These are phyloP conservation scores for Pithys albifrons DNA, from an alignment of 2,113 vertebrate genomes.

Conservation along the genomic window DNA sequence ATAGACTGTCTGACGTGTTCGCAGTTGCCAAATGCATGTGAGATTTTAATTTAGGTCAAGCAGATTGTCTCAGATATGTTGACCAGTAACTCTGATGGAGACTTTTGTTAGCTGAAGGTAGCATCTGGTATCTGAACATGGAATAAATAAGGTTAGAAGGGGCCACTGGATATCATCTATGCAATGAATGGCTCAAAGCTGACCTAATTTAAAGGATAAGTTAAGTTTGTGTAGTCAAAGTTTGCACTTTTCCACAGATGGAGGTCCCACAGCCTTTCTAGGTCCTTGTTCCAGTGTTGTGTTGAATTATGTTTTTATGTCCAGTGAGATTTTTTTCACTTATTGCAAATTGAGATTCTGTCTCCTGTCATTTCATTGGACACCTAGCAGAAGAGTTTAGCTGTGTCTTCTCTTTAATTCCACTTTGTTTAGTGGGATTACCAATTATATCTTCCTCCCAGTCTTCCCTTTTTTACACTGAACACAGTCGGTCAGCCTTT, in stretches of 20 bases:
- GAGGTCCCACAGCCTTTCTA: not conserved
- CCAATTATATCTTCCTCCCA: not conserved
- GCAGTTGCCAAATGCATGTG: not conserved
- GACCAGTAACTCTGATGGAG: not conserved
- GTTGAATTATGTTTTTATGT: not conserved
- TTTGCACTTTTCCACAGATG: not conserved
- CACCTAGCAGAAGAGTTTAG: not conserved
- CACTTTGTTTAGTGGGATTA: not conserved
- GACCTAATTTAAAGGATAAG: not conserved
- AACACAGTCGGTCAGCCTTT: not conserved
- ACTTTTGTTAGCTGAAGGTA: not conserved
- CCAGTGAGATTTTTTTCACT: not conserved
- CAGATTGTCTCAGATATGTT: not conserved
- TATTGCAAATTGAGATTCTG: not conserved
- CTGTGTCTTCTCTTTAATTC: not conserved
- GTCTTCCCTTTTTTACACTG: not conserved
- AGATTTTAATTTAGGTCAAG: slow-evolving; percentile 18
- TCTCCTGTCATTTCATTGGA: not conserved
- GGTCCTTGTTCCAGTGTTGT: not conserved
- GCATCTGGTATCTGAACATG: not conserved
- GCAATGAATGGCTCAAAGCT: not conserved
- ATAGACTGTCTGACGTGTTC: not conserved
- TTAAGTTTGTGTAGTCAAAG: not conserved
- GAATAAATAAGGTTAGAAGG: not conserved
- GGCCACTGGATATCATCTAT: not conserved